Conservation (phyloP, 2,888 invertebrate genomes). For the Lochmaea crataegi region DNA sequence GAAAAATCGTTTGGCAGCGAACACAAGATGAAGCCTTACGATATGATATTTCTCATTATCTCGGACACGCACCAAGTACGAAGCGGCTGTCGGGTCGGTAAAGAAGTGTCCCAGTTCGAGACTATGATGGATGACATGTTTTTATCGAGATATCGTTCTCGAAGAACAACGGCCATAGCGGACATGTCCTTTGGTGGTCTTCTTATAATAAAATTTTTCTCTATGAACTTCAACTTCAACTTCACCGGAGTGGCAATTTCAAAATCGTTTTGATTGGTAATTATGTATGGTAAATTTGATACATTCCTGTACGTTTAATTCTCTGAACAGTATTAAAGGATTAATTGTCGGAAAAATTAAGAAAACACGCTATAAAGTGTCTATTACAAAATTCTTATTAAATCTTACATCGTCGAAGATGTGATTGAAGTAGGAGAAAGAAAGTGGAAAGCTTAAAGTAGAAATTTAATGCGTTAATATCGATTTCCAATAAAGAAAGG, state of each 20-base stretch:
- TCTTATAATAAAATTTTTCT: slow-evolving; percentile 27
- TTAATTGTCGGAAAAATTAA: too few relatives aligned
- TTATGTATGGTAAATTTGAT: slow-evolving; percentile 34
- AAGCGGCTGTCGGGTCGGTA: slow-evolving; percentile 63
- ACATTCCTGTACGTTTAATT: slow-evolving; percentile 13
- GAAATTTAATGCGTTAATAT: too few relatives aligned
- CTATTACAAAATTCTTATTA: too few relatives aligned
- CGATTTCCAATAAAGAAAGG: too few relatives aligned
- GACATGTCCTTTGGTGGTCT: slow-evolving; percentile 57
- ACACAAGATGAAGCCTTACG: slow-evolving; percentile 50
- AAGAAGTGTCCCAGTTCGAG: slow-evolving; percentile 62
- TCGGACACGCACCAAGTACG: slow-evolving; percentile 56
- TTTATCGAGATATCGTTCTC: slow-evolving; percentile 62
- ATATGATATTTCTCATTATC: slow-evolving; percentile 57
- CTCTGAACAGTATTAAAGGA: not conserved
- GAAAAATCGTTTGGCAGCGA: slow-evolving; percentile 23
- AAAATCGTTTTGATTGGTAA: slow-evolving; percentile 37
- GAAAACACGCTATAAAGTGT: too few relatives aligned
- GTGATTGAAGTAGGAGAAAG: too few relatives aligned
- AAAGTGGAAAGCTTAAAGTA: too few relatives aligned
- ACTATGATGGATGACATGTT: slow-evolving; percentile 64
- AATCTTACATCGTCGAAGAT: too few relatives aligned
- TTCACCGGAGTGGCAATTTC: slow-evolving; percentile 29
- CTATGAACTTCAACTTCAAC: slow-evolving; percentile 30
- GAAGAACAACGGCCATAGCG: slow-evolving; percentile 58